phyloP scores from a whole-genome alignment of 2,888 invertebrate genomes.

The Crossocerus cetratus region DNA sequence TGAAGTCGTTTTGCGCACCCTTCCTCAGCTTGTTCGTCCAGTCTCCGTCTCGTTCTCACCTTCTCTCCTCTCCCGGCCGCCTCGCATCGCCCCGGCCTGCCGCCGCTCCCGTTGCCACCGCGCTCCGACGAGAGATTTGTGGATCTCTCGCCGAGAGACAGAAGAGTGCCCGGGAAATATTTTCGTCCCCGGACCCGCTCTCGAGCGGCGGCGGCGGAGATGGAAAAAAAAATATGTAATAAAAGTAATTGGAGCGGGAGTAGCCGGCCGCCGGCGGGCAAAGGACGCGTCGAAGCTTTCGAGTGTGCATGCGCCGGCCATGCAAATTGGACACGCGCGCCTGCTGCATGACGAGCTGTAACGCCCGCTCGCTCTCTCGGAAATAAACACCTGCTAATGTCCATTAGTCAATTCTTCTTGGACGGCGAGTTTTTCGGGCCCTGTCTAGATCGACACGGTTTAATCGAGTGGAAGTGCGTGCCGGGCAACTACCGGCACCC shows the following conservation, averaged over 20 bases:
- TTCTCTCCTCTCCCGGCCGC: conserved; percentile 15
- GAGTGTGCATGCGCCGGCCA: conserved; percentile 46
- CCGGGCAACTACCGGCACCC: conserved; percentile 4
- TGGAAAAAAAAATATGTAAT: conserved; percentile 11
- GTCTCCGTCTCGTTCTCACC: neutral
- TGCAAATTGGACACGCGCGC: conserved; percentile 59
- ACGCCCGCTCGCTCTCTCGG: conserved; percentile 65
- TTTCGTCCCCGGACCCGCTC: conserved; percentile 36
- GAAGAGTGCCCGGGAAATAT: conserved; percentile 41
- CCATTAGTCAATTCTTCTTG: conserved; percentile 54
- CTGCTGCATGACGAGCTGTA: conserved; percentile 57
- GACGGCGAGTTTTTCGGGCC: conserved; percentile 34
- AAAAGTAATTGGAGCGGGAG: conserved; percentile 34
- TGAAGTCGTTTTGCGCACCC: conserved; percentile 65
- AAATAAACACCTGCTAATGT: conserved; percentile 74
- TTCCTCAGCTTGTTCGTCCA: conserved; percentile 15
- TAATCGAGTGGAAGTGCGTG: conserved; percentile 49
- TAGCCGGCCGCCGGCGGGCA: conserved; percentile 6
- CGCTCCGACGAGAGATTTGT: conserved; percentile 67
- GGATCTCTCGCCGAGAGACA: conserved; percentile 27
- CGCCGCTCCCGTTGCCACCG: conserved; percentile 25
- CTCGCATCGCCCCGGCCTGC: no score
- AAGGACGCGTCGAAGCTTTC: conserved; percentile 28
- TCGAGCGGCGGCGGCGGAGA: conserved; percentile 3
- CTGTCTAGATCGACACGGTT: conserved; percentile 34